These are phyloP conservation scores for Ophioninae sp. DNA, from an alignment of 2,888 invertebrate species.

Conservation along the genomic window DNA sequence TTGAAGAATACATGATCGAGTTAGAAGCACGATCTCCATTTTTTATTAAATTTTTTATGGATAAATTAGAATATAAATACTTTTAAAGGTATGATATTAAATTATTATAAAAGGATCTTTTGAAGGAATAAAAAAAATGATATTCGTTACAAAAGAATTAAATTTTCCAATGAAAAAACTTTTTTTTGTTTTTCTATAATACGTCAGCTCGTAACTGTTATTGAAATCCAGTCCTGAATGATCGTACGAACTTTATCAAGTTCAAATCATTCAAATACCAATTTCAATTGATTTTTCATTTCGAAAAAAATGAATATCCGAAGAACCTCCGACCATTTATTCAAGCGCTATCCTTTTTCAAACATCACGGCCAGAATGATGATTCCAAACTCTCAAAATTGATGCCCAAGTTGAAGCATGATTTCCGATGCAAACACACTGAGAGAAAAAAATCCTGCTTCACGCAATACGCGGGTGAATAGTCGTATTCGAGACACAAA, in stretches of 20 bases:
- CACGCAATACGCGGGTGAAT: constrained; percentile 5
- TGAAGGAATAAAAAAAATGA: too few relatives aligned
- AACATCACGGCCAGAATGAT: not conserved
- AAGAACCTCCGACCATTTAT: not conserved
- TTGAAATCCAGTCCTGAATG: not conserved
- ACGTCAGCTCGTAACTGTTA: not conserved
- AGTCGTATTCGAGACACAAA: constrained; percentile 39
- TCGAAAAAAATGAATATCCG: not conserved
- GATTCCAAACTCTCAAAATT: not conserved
- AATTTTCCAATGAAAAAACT: not conserved
- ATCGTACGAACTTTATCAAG: not conserved
- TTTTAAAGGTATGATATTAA: too few relatives aligned
- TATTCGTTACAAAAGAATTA: too few relatives aligned
- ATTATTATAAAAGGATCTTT: too few relatives aligned
- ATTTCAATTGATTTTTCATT: not conserved
- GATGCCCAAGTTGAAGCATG: not conserved
- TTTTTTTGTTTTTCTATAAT: not conserved
- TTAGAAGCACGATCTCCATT: too few relatives aligned
- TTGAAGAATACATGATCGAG: too few relatives aligned
- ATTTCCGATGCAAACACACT: not conserved
- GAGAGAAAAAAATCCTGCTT: not conserved
- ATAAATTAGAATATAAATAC: too few relatives aligned
- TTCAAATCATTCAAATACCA: not conserved
- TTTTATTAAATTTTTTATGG: too few relatives aligned
- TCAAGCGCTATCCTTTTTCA: not conserved